These are phyloP conservation scores for Lepus americanus DNA, from an alignment of 2,113 vertebrate genomes.

Conservation along the genomic window DNA sequence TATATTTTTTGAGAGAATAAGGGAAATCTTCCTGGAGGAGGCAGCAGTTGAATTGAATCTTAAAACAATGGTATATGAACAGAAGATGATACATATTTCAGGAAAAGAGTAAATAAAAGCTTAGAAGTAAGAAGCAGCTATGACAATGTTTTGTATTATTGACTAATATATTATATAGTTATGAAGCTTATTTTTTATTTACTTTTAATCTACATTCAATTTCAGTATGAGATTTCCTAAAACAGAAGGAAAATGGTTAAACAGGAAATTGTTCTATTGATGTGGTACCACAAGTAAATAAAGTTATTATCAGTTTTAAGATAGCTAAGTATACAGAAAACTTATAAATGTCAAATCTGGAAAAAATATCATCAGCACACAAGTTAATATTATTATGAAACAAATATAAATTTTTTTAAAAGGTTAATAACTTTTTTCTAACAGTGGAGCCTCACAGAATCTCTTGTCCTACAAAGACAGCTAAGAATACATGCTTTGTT, in stretches of 20 bases:
- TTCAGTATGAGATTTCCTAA: not conserved
- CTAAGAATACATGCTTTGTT: constrained; percentile 4
- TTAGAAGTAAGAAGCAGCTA: not conserved
- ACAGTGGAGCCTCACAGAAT: not conserved
- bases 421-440: not conserved
- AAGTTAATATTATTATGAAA: not conserved
- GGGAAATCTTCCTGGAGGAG: not conserved
- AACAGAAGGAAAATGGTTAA: not conserved
- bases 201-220: not conserved
- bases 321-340: not conserved
- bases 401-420: constrained; percentile 29
- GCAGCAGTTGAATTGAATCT: not conserved
- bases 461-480: constrained; percentile 49
- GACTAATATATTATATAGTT: not conserved
- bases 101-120: not conserved
- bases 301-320: not conserved
- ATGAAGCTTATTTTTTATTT: not conserved
- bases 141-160: not conserved
- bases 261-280: not conserved
- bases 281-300: not conserved
- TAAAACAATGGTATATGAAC: not conserved
- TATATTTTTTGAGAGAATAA: not conserved
- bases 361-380: not conserved
- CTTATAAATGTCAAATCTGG: not conserved
- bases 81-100: not conserved